Evolutionary conservation across 1,140 invertebrate species (phyloP).

Genomic region (Philaenus spumarius): DNA sequence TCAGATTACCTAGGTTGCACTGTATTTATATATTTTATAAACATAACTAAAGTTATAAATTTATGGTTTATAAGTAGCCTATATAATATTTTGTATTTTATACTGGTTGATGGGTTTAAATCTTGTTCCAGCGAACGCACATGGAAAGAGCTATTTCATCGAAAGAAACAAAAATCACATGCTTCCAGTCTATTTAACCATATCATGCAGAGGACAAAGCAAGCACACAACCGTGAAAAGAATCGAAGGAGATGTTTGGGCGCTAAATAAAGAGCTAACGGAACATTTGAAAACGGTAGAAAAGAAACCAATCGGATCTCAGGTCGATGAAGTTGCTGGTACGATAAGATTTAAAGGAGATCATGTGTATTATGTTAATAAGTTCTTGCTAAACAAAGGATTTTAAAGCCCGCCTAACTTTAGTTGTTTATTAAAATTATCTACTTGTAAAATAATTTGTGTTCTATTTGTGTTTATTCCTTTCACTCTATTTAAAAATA

Average conservation of each 20-base stretch:
- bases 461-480: no score
- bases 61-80: no score
- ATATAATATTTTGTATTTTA: no score
- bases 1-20: no score
- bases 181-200: constrained; percentile 68
- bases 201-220: constrained; percentile 50
- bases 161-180: constrained; percentile 70
- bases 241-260: constrained; percentile 81
- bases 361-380: constrained; percentile 54
- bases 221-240: constrained; percentile 58
- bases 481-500: no score
- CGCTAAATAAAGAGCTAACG: constrained; percentile 63
- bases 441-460: no score
- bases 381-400: constrained; percentile 68
- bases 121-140: no score
- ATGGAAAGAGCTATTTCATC: no score
- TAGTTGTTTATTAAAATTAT: no score
- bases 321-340: constrained; percentile 70
- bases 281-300: constrained; percentile 51
- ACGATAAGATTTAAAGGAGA: constrained; percentile 71
- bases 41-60: no score
- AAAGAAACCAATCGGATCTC: constrained; percentile 49
- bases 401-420: constrained; percentile 45
- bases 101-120: no score
- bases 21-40: no score